Percentiles rank a stretch among this genome's conserved stretches.
Evolutionary conservation across 2,888 invertebrate species (phyloP).

Genomic region (Hyles lineata): DNA sequence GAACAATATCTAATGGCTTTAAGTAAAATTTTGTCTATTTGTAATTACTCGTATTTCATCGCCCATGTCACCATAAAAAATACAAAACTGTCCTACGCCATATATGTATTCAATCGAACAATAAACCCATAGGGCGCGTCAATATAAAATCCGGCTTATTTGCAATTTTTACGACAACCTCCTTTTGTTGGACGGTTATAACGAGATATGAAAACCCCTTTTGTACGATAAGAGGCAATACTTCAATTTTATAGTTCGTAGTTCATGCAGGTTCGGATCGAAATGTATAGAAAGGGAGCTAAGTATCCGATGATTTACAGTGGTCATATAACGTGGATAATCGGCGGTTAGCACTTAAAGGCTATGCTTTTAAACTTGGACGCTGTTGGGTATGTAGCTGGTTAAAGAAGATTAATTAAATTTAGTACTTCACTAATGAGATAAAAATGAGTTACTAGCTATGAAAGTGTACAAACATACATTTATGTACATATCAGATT

Average conservation of each 20-base stretch:
- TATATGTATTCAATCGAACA: constrained; percentile 35
- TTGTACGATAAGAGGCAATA: constrained; percentile 72
- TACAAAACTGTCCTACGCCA: neutral
- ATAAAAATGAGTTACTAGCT: no score
- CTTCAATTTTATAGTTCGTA: constrained; percentile 83
- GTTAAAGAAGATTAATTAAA: neutral
- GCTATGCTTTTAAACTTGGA: constrained; percentile 51
- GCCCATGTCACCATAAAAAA: no score
- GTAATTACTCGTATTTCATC: no score
- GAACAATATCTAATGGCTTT: no score
- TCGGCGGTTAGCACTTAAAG: constrained; percentile 72
- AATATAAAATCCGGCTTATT: constrained; percentile 71
- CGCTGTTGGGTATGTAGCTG: constrained; percentile 17
- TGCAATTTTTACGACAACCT: constrained; percentile 77
- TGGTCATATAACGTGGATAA: constrained; percentile 78
- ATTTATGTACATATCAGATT: no score
- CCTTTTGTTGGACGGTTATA: constrained; percentile 67
- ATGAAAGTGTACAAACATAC: no score
- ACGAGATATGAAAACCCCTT: constrained; percentile 71
- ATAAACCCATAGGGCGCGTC: constrained; percentile 41
- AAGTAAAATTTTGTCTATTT: no score
- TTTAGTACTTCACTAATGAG: neutral
- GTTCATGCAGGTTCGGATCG: constrained; percentile 66
- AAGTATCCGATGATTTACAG: constrained; percentile 79
- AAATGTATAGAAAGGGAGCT: constrained; percentile 61